These are phyloP conservation scores for Cyclargus thomasi DNA, from an alignment of 1,140 invertebrate species.

Conservation along the genomic window DNA sequence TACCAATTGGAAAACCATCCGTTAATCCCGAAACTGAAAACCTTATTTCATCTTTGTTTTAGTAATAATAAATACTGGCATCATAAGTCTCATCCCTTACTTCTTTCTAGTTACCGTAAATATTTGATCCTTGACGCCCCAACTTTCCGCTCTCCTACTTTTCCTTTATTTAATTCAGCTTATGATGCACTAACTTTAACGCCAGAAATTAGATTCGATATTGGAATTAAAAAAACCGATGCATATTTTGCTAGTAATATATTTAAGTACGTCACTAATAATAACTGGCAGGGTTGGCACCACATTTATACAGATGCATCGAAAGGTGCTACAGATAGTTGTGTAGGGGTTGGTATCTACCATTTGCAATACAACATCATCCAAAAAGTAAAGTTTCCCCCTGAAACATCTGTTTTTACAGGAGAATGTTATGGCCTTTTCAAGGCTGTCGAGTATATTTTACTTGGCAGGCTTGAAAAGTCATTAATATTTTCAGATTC, in stretches of 20 bases:
- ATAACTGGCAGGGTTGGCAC: too few relatives aligned
- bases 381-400: constrained; percentile 23
- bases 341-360: constrained; percentile 20
- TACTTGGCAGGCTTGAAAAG: constrained; percentile 19
- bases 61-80: constrained; percentile 14
- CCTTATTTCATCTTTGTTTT: constrained; percentile 4
- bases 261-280: constrained; percentile 14
- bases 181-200: constrained; percentile 18
- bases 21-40: constrained; percentile 12
- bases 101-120: constrained; percentile 9
- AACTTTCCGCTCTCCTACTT: neutral
- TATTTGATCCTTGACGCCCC: neutral
- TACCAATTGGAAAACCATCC: constrained; percentile 14
- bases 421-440: constrained; percentile 22
- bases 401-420: constrained; percentile 21
- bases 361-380: constrained; percentile 21
- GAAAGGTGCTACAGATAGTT: neutral
- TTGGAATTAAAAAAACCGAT: constrained; percentile 2
- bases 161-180: constrained; percentile 16
- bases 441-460: constrained; percentile 25
- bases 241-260: neutral
- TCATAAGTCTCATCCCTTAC: constrained; percentile 13
- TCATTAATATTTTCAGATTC: constrained; percentile 25
- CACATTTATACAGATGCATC: constrained; percentile 22
- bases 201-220: neutral